Evolutionary conservation across 2,888 invertebrate species (phyloP).

Genomic region (Nasonovia ribisnigri): DNA sequence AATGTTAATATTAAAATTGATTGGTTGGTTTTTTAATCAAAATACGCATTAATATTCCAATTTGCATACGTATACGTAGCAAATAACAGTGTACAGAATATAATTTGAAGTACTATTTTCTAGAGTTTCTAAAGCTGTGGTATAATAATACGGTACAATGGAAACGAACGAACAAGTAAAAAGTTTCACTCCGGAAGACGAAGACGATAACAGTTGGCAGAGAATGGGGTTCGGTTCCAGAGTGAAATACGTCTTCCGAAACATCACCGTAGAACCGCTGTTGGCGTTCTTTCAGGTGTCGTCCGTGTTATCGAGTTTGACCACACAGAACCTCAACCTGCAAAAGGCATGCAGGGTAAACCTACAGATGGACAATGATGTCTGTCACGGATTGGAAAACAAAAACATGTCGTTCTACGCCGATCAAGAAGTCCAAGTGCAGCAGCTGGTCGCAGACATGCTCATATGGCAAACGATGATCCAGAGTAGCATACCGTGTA

Average conservation of each 20-base stretch:
- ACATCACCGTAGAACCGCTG: conserved; percentile 83
- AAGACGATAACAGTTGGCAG: neutral
- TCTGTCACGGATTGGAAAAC: conserved; percentile 82
- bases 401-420: conserved; percentile 79
- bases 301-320: conserved; percentile 78
- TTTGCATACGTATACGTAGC: neutral
- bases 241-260: conserved; percentile 73
- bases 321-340: conserved; percentile 86
- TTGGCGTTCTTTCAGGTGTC: conserved; percentile 80
- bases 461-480: conserved; percentile 88
- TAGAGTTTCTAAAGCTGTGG: neutral
- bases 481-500: conserved; percentile 84
- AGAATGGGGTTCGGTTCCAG: conserved; percentile 33
- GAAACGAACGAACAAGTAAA: neutral
- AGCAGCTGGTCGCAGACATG: conserved; percentile 83
- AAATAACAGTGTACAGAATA: neutral
- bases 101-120: neutral
- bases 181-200: neutral
- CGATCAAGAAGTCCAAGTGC: conserved; percentile 76
- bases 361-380: conserved; percentile 78
- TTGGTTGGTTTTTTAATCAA: neutral
- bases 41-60: neutral
- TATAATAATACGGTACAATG: neutral
- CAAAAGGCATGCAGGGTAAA: conserved; percentile 91
- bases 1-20: neutral